Conservation (phyloP, 2,888 invertebrate species). For the Criorhina ranunculi region DNA sequence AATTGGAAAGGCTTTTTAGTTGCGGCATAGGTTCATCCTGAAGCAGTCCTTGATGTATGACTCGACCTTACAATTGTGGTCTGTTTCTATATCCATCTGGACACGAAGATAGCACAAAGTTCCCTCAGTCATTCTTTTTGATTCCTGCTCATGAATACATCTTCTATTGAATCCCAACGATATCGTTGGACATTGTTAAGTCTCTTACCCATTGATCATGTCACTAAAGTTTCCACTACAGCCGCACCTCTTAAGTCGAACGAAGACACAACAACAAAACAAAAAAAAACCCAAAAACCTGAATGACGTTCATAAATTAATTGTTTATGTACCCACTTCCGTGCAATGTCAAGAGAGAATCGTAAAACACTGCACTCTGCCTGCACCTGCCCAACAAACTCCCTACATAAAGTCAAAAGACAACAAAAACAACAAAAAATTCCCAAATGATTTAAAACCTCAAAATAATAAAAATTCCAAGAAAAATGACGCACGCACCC, state of each 20-base stretch:
- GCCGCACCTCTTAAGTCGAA: not conserved
- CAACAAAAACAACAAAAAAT: not conserved
- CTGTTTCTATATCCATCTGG: no score
- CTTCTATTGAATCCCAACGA: no score
- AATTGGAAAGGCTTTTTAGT: no score
- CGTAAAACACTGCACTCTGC: slow-evolving; percentile 13
- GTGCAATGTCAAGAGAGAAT: slow-evolving; percentile 12
- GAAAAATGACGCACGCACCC: slow-evolving; percentile 57
- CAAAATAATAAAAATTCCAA: slow-evolving; percentile 59
- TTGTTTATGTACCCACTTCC: not conserved
- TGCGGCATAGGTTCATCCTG: no score
- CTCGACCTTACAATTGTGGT: no score
- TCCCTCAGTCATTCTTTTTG: no score
- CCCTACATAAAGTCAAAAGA: not conserved
- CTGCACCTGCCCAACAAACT: not conserved
- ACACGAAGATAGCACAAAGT: no score
- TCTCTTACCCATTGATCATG: no score
- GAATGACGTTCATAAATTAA: slow-evolving; percentile 2
- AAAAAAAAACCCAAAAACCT: not conserved
- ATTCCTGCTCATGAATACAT: no score
- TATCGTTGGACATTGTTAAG: no score
- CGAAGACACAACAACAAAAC: not conserved
- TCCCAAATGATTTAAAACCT: slow-evolving; percentile 24
- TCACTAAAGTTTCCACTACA: no score
- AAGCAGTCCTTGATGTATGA: no score